These are phyloP conservation scores for Alexandromys fortis DNA, from an alignment of 2,113 vertebrate genomes.

Conservation along the genomic window DNA sequence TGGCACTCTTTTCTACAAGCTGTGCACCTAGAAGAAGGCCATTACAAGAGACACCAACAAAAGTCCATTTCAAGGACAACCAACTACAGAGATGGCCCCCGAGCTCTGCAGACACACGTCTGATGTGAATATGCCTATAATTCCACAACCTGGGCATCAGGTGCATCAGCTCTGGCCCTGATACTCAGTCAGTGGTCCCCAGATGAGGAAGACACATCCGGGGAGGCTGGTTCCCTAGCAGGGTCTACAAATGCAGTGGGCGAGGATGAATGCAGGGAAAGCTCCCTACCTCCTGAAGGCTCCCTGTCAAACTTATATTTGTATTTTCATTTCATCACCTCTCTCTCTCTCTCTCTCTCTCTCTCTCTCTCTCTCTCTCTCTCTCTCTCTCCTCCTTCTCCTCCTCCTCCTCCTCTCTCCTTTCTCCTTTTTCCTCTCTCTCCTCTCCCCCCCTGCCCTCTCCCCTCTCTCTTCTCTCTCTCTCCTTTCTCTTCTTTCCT, in stretches of 20 bases:
- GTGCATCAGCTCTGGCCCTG: neutral
- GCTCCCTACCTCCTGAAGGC: neutral
- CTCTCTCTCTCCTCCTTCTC: no score
- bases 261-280: neutral
- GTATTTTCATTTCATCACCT: no score
- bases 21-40: neutral
- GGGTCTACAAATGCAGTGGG: neutral
- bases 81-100: neutral
- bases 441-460: fast-evolving
- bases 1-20: neutral
- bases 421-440: fast-evolving
- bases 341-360: fast-evolving
- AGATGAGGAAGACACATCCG: neutral
- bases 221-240: neutral
- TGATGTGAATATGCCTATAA: neutral
- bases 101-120: neutral
- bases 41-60: neutral
- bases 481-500: no score
- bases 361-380: no score
- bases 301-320: neutral
- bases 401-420: fast-evolving
- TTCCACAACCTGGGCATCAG: neutral
- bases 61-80: neutral
- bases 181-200: neutral
- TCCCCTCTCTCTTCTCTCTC: no score